These are phyloP conservation scores for Hormiphora californensis DNA, from an alignment of 37 sponge, comb jelly and placozoan genomes.

Conservation along the genomic window DNA sequence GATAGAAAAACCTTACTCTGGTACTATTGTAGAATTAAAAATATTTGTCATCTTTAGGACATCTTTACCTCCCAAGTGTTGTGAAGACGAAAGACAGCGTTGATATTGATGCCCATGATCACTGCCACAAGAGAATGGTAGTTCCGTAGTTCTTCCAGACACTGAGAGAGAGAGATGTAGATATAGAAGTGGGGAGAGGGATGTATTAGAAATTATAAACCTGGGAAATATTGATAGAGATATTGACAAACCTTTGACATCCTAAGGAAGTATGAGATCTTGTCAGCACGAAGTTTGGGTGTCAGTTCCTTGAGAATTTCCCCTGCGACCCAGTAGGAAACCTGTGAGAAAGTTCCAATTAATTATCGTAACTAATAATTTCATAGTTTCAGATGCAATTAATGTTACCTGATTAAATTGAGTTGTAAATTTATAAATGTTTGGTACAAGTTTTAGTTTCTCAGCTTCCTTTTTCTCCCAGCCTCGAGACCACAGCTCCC, in stretches of 20 bases:
- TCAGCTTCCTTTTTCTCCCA: conserved; percentile 43
- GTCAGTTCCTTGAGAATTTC: conserved; percentile 11
- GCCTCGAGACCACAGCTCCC: neutral
- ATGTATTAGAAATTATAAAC: neutral
- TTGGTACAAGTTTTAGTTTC: neutral
- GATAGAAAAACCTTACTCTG: too few relatives aligned
- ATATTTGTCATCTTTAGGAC: too few relatives aligned
- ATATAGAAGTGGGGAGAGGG: neutral
- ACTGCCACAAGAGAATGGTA: conserved; percentile 17
- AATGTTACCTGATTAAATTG: conserved; percentile 4
- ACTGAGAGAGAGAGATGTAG: neutral
- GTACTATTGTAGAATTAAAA: too few relatives aligned
- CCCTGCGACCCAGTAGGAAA: conserved; percentile 20
- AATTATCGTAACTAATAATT: too few relatives aligned
- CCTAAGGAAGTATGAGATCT: conserved; percentile 17
- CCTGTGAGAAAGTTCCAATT: neutral
- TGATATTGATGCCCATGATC: conserved; percentile 2
- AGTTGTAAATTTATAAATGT: neutral
- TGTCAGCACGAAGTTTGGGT: conserved; percentile 6
- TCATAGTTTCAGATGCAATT: neutral
- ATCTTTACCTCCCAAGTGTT: conserved; percentile 17
- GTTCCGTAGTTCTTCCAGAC: conserved; percentile 16
- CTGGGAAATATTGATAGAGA: neutral
- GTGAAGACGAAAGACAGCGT: conserved; percentile 1
- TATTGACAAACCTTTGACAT: neutral